Conservation (phyloP, 2,113 vertebrate genomes). For the Vanacampus margaritifer region DNA sequence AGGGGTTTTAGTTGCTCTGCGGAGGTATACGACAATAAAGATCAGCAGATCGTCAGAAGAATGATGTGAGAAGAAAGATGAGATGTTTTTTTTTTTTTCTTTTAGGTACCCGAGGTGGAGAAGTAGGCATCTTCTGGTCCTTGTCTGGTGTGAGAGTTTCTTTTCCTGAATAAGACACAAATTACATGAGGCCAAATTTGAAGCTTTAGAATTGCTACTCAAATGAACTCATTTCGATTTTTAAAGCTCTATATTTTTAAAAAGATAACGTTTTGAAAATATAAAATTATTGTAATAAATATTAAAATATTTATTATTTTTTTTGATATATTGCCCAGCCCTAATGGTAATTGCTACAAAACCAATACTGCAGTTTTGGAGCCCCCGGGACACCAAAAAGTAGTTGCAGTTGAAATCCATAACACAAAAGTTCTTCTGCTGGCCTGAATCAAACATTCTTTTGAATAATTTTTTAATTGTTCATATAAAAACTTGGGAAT, state of each 20-base stretch:
- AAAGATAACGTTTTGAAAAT: too few relatives aligned
- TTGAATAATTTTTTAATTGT: too few relatives aligned
- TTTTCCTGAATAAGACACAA: slow-evolving; percentile 69
- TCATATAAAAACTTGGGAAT: too few relatives aligned
- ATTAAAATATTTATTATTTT: too few relatives aligned
- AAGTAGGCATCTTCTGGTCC: slow-evolving; percentile 88
- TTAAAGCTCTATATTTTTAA: not conserved
- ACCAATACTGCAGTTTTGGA: too few relatives aligned
- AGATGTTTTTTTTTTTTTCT: slow-evolving; percentile 1
- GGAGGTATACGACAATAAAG: slow-evolving; percentile 6
- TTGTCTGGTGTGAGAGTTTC: slow-evolving; percentile 76
- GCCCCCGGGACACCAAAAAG: too few relatives aligned
- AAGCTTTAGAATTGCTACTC: not conserved
- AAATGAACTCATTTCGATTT: not conserved
- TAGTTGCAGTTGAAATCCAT: too few relatives aligned
- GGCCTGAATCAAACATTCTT: too few relatives aligned
- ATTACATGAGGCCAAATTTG: not conserved
- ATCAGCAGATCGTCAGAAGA: not conserved
- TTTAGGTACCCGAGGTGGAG: slow-evolving; percentile 83
- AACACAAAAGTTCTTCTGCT: too few relatives aligned
- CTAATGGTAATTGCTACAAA: too few relatives aligned
- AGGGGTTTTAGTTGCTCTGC: slow-evolving; percentile 93
- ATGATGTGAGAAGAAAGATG: not conserved
- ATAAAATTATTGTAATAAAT: too few relatives aligned
- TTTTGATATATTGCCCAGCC: too few relatives aligned